phyloP scores from a whole-genome alignment of 2,888 invertebrate genomes.

The Drosophila putrida region DNA sequence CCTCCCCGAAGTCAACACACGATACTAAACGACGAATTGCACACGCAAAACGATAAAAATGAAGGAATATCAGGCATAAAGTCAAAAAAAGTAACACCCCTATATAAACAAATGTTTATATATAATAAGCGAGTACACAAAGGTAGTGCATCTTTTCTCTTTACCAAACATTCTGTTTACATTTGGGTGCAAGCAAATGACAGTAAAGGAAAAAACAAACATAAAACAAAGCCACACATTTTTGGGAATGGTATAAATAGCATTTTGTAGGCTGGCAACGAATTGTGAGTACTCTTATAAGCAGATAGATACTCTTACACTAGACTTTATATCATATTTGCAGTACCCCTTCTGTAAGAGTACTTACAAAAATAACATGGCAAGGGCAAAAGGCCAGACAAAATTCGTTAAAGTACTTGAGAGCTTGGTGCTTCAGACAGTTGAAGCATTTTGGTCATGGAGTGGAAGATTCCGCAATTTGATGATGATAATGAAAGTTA shows the following conservation, averaged over 20 bases:
- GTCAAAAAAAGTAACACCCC: conserved; percentile 19
- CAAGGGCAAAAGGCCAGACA: conserved; percentile 11
- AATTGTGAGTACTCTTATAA: conserved; percentile 16
- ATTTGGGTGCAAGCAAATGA: conserved; percentile 7
- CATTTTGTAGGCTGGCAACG: not conserved
- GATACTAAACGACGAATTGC: conserved; percentile 32
- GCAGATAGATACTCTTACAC: not conserved
- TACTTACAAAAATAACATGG: not conserved
- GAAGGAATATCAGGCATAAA: conserved; percentile 18
- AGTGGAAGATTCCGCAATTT: conserved; percentile 17
- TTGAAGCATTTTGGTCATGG: not conserved
- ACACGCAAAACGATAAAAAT: conserved; percentile 23
- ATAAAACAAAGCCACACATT: conserved; percentile 18
- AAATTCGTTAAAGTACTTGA: conserved; percentile 10
- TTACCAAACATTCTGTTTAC: conserved; percentile 34
- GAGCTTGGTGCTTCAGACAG: conserved; percentile 15
- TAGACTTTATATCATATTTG: not conserved
- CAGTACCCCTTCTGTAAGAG: not conserved
- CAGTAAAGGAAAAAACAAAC: conserved; percentile 10
- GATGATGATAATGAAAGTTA: conserved; percentile 1
- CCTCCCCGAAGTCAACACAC: conserved; percentile 34
- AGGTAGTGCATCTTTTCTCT: conserved; percentile 8
- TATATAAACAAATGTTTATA: conserved; percentile 1
- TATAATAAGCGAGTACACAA: conserved; percentile 1
- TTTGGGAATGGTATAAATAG: conserved; percentile 10